These are phyloP conservation scores for Drosophila flavopinicola DNA, from an alignment of 2,888 invertebrate genomes.

Conservation along the genomic window DNA sequence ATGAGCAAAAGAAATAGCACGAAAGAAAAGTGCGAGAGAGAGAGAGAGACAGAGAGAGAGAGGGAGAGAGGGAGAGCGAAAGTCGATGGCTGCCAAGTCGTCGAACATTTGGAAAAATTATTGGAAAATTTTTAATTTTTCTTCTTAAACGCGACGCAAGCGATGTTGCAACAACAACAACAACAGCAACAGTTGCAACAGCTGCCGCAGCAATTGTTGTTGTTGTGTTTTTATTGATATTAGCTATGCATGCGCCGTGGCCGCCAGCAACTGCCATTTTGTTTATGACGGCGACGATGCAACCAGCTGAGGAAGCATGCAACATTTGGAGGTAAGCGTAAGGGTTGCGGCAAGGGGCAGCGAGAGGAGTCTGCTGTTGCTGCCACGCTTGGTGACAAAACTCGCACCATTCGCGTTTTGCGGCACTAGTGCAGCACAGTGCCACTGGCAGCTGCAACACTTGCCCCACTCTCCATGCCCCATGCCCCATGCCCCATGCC, in stretches of 20 bases:
- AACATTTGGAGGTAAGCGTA: slow-evolving; percentile 8
- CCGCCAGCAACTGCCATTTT: slow-evolving; percentile 73
- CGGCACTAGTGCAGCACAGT: slow-evolving; percentile 2
- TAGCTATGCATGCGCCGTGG: slow-evolving; percentile 71
- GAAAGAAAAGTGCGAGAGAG: slow-evolving; percentile 22
- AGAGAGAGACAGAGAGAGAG: slow-evolving; percentile 15
- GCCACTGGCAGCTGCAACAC: slow-evolving; percentile 31
- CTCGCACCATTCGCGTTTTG: slow-evolving; percentile 28
- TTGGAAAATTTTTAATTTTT: slow-evolving; percentile 74
- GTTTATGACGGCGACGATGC: slow-evolving; percentile 75
- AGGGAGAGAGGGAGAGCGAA: not conserved
- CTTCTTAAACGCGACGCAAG: slow-evolving; percentile 46
- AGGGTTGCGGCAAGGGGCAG: not conserved
- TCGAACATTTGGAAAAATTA: slow-evolving; percentile 78
- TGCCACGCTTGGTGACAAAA: slow-evolving; percentile 47
- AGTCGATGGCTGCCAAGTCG: slow-evolving; percentile 46
- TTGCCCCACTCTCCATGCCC: slow-evolving; percentile 4
- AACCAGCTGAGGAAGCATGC: slow-evolving; percentile 52
- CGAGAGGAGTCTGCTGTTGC: not conserved
- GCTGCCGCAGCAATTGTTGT: slow-evolving; percentile 22
- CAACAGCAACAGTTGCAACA: slow-evolving; percentile 23
- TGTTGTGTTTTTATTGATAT: slow-evolving; percentile 71
- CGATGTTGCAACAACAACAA: slow-evolving; percentile 47
- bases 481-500: not conserved
- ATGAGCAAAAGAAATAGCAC: slow-evolving; percentile 30